Percentiles rank a stretch among this genome's conserved stretches.
phyloP scores from a whole-genome alignment of 2,888 invertebrate genomes.

The Ephialtes manifestator region DNA sequence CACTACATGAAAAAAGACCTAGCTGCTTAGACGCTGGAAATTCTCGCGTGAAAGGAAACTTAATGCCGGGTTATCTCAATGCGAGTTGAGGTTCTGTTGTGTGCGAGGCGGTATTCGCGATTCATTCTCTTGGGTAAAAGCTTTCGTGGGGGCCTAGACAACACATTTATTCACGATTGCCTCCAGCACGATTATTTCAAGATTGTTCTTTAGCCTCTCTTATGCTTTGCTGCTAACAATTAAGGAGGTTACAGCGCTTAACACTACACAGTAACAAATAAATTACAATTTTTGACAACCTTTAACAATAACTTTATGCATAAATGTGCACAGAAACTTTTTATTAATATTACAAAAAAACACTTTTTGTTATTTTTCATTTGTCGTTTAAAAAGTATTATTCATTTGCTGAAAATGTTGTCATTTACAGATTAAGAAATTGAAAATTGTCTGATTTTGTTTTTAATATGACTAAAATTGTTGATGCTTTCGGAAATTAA shows the following conservation, averaged over 20 bases:
- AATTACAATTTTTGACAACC: too few species aligned
- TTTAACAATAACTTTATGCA: too few species aligned
- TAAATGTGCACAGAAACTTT: too few species aligned
- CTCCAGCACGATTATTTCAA: not conserved
- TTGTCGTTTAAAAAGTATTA: too few species aligned
- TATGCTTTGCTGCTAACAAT: not conserved
- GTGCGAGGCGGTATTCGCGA: conserved; percentile 11
- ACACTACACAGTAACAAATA: too few species aligned
- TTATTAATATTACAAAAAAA: too few species aligned
- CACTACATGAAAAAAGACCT: not conserved
- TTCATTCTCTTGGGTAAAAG: conserved; percentile 27
- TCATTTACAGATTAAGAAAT: too few species aligned
- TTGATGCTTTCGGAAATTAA: too few species aligned
- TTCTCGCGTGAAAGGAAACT: conserved; percentile 44
- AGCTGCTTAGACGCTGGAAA: conserved; percentile 27
- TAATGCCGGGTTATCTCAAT: conserved; percentile 10
- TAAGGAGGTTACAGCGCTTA: not conserved
- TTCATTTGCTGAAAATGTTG: too few species aligned
- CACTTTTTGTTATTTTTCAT: too few species aligned
- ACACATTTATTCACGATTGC: not conserved
- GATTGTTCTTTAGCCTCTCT: not conserved
- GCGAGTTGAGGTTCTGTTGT: conserved; percentile 2
- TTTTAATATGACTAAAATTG: too few species aligned
- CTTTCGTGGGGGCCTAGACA: conserved; percentile 3
- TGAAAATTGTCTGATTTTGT: too few species aligned